Evolutionary conservation across 2,888 invertebrate genomes (phyloP).

Genomic region (Chrysodeixis includens): DNA sequence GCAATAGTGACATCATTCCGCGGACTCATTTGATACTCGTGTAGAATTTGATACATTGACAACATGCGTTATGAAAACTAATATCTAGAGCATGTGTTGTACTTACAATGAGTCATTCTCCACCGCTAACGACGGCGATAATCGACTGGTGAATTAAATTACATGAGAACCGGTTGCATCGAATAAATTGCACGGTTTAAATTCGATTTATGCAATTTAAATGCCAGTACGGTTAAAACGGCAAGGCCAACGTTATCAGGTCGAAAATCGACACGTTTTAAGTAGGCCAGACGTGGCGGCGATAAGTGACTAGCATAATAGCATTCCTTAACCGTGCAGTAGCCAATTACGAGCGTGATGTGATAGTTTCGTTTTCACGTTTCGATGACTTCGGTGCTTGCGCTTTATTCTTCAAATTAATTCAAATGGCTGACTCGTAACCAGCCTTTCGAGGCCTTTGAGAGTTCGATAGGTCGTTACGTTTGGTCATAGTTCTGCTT

Average conservation of each 20-base stretch:
- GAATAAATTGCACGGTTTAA: slow-evolving; percentile 77
- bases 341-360: slow-evolving; percentile 83
- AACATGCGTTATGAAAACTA: slow-evolving; percentile 63
- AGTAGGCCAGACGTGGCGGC: slow-evolving; percentile 81
- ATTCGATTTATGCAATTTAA: slow-evolving; percentile 82
- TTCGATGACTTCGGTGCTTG: slow-evolving; percentile 77
- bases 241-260: slow-evolving; percentile 85
- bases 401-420: slow-evolving; percentile 77
- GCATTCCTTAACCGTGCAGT: slow-evolving; percentile 81
- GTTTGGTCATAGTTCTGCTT: slow-evolving; percentile 41
- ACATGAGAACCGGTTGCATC: slow-evolving; percentile 78
- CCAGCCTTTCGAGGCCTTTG: slow-evolving; percentile 69
- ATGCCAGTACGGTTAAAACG: slow-evolving; percentile 79
- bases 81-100: slow-evolving; percentile 67
- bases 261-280: slow-evolving; percentile 84
- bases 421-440: slow-evolving; percentile 69
- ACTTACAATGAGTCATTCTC: slow-evolving; percentile 73
- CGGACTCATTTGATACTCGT: slow-evolving; percentile 43
- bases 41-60: slow-evolving; percentile 60
- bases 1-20: slow-evolving; percentile 63
- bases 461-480: slow-evolving; percentile 72
- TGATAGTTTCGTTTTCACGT: slow-evolving; percentile 87
- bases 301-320: slow-evolving; percentile 76
- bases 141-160: slow-evolving; percentile 76
- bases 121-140: slow-evolving; percentile 68